Conservation (phyloP, 2,888 invertebrate genomes). For the Venusia cambrica region DNA sequence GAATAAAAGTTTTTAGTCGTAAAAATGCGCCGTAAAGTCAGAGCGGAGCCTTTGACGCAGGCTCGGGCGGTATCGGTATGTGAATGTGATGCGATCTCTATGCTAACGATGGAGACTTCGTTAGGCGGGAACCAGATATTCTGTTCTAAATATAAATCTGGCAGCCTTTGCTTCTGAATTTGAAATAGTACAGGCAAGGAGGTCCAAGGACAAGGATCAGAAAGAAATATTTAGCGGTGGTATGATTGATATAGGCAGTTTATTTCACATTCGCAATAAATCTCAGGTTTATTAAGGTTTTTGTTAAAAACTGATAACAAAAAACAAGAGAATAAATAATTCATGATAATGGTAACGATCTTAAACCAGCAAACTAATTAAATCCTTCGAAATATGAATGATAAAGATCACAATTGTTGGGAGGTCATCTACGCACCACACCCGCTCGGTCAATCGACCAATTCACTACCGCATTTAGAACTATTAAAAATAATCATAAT, state of each 20-base stretch:
- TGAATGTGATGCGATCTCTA: slow-evolving; percentile 31
- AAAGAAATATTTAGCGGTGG: no score
- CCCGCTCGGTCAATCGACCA: slow-evolving; percentile 26
- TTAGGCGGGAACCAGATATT: slow-evolving; percentile 26
- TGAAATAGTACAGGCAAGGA: slow-evolving; percentile 18
- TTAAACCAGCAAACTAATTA: slow-evolving; percentile 10
- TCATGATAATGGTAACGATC: no score
- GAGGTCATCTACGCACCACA: slow-evolving; percentile 36
- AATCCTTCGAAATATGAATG: slow-evolving; percentile 17
- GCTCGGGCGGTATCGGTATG: slow-evolving; percentile 23
- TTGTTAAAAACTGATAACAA: no score
- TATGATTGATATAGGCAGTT: no score
- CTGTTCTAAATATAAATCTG: slow-evolving; percentile 27
- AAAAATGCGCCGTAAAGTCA: slow-evolving; percentile 42
- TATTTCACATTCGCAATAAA: no score
- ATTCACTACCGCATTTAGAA: slow-evolving; percentile 40
- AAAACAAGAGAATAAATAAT: no score
- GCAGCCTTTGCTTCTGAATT: slow-evolving; percentile 14
- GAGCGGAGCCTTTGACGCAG: slow-evolving; percentile 36
- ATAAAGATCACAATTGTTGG: slow-evolving; percentile 18
- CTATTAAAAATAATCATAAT: slow-evolving; percentile 42
- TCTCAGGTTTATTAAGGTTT: no score
- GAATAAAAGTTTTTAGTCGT: slow-evolving; percentile 42
- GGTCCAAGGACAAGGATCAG: no score
- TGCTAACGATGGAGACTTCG: slow-evolving; percentile 27